Base-by-base conservation (phyloP, 1,140 invertebrate genomes). In the Drosophila ohnishii region DNA sequence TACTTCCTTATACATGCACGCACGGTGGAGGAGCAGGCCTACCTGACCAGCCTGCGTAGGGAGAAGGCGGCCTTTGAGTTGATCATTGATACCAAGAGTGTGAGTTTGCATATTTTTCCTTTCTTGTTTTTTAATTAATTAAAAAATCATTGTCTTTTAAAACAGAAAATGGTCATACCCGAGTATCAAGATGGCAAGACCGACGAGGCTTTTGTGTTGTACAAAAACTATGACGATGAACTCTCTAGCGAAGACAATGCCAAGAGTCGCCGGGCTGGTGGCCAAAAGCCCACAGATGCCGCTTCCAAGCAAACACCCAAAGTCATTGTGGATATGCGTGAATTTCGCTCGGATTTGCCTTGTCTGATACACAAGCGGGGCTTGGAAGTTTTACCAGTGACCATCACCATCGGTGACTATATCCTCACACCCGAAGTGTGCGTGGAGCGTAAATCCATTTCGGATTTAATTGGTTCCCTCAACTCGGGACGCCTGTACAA, bases 241-340 rank as follows among this genome's bases (percentile, higher is more conserved):
- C 9, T 58, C 14, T 48, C 9, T 1, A 28, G 35, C 3, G 92
- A 92, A 6, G 75, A 92, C 13, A 92, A 92, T 44, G 83, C 91
- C 65, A 94, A 93, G 90, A 95, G 94, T 13, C 93, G 96, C 37
- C 94, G 95, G 92, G 96, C 95, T 58, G 96, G 93, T 50, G 92
- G 93, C 11, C 92, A 85, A 3, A 25, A n/a, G 9, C 0, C 56
- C 78, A 39, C 56, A 57, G 14, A 40, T 69, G 0, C 16, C 7
- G 14, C 45, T 1, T n/a, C 22, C 5, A 92, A 92, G 47, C 13
- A 58, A 1, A 93, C 92, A 32, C 93, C 94, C 2, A 91, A 95
- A 87, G 93, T 99, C 13, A 96, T 99, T 80, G 98, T 99, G 22
- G 99, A 99, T 92, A 98, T 99, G 95, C 94, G 99, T 88, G 99